A percentile compares a stretch with the other conserved stretches of the same genome.
Evolutionary conservation across 2,113 vertebrate genomes (phyloP).

Genomic region (Mola mola): DNA sequence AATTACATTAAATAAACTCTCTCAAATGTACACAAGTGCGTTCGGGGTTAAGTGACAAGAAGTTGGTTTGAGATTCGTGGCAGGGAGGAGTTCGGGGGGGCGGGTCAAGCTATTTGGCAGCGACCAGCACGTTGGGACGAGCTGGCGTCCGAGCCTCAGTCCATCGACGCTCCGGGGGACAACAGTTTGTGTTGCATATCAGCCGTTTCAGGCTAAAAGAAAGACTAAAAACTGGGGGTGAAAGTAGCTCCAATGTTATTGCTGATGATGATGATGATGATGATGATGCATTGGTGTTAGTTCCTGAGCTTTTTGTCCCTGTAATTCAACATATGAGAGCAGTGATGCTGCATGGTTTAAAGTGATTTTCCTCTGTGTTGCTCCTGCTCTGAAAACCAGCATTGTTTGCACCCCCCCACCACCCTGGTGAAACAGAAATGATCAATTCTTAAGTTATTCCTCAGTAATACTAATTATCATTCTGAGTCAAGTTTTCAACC

Average conservation of each 20-base stretch:
- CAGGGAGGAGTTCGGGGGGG: neutral
- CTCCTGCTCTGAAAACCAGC: conserved; percentile 6
- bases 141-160: conserved; percentile 41
- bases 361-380: conserved; percentile 4
- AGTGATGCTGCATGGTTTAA: conserved; percentile 30
- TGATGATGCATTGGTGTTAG: conserved; percentile 53
- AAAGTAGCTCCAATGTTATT: conserved; percentile 59
- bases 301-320: conserved; percentile 73
- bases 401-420: neutral
- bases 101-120: conserved; percentile 56
- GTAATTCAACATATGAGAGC: conserved; percentile 27
- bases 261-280: conserved; percentile 71
- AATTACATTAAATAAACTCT: conserved; percentile 69
- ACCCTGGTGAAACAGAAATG: neutral
- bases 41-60: conserved; percentile 33
- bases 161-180: conserved; percentile 25
- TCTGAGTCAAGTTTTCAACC: conserved; percentile 13
- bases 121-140: conserved; percentile 46
- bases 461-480: conserved; percentile 5
- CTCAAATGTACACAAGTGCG: conserved; percentile 73
- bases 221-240: conserved; percentile 6
- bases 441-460: conserved; percentile 13
- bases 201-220: conserved; percentile 31
- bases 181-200: conserved; percentile 40
- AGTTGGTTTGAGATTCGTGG: conserved; percentile 66